A percentile compares a stretch with the other conserved stretches of the same genome.
These are phyloP conservation scores for Henricia sp. DNA, from an alignment of 53 echinoderm and acorn worm species.

Conservation along the genomic window DNA sequence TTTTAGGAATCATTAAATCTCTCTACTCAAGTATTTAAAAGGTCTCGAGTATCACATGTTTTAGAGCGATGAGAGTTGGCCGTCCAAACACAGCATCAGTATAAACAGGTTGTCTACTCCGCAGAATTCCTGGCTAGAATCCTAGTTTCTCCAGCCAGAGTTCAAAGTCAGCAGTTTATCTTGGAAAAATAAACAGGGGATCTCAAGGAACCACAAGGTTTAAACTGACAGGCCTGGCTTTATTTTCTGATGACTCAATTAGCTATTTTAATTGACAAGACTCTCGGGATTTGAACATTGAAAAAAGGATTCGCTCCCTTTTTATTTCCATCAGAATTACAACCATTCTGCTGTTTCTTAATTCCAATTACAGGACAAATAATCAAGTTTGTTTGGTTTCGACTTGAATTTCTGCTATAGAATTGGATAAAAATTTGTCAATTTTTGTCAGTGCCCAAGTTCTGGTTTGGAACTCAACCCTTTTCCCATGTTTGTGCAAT, in stretches of 20 bases:
- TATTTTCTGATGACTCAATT: conserved; percentile 20
- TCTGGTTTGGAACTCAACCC: too few species aligned
- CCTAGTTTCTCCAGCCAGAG: conserved; percentile 16
- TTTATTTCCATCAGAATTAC: too few species aligned
- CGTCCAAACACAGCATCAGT: conserved; percentile 9
- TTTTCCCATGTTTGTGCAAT: too few species aligned
- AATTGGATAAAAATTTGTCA: too few species aligned
- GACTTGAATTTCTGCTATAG: too few species aligned
- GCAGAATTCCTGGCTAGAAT: conserved; percentile 24
- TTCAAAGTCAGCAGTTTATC: conserved; percentile 61
- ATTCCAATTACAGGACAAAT: too few species aligned
- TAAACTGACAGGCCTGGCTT: not conserved
- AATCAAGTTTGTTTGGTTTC: too few species aligned
- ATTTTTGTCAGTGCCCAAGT: too few species aligned
- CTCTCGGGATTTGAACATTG: not conserved
- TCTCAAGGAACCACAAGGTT: conserved; percentile 26
- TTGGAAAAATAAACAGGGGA: conserved; percentile 40
- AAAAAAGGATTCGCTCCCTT: not conserved
- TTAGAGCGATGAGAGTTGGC: not conserved
- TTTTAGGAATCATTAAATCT: too few species aligned
- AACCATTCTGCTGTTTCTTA: too few species aligned
- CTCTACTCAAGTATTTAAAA: too few species aligned
- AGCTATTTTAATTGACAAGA: conserved; percentile 17
- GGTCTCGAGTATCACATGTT: conserved; percentile 36
- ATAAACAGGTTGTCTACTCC: conserved; percentile 44